Evolutionary conservation across 1,140 invertebrate species (phyloP).

Genomic region (Zaprionus taronus): DNA sequence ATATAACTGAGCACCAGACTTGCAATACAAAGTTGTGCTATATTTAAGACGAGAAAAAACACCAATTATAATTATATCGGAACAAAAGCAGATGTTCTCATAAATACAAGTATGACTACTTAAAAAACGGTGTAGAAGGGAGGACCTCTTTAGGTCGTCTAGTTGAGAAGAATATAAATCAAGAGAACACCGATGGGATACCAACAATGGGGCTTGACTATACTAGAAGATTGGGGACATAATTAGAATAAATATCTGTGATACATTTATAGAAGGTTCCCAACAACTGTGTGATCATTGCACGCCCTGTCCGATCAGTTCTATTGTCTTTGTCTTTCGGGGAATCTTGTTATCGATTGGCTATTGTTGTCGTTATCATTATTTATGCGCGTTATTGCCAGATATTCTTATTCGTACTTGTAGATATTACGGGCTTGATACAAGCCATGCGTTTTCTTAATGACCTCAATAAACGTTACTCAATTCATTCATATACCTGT

Average conservation of each 20-base stretch:
- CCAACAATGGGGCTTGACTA: constrained; percentile 4
- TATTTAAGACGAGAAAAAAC: background rate
- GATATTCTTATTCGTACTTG: background rate
- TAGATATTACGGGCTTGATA: constrained; percentile 11
- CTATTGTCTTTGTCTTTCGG: constrained; percentile 5
- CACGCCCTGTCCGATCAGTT: background rate
- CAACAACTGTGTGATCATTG: background rate
- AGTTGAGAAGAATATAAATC: no score
- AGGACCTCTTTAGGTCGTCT: no score
- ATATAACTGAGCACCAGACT: no score
- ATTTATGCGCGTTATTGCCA: background rate
- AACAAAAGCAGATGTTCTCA: background rate
- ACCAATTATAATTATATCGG: background rate
- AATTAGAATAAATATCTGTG: background rate
- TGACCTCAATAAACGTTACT: constrained; percentile 60
- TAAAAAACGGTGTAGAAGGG: no score
- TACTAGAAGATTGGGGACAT: no score
- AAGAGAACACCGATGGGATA: background rate
- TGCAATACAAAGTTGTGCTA: background rate
- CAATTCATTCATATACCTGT: constrained; percentile 49
- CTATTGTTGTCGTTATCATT: constrained; percentile 6
- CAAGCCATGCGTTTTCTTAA: constrained; percentile 44
- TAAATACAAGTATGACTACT: no score
- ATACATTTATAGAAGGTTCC: background rate
- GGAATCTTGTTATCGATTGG: background rate